Base-by-base conservation (phyloP, 2,113 vertebrate species). In the Oreochromis niloticus region DNA sequence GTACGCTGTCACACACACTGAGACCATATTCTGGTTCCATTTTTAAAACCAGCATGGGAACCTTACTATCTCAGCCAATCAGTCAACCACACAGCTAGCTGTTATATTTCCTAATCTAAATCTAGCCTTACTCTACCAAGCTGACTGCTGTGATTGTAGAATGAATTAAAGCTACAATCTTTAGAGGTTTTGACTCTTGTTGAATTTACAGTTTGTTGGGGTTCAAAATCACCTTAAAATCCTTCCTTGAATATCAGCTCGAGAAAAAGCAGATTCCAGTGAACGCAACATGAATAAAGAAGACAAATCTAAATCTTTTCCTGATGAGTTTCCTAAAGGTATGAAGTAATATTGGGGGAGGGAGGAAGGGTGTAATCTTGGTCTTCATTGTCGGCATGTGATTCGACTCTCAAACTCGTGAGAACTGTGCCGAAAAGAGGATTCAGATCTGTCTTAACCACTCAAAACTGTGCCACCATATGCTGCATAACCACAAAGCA, bases 401-500 rank as follows among this genome's bases (percentile, higher is more conserved):
- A 91, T 84, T 86, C 84, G 36, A 87, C 81, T 89, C 66, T 88
- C 24, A 13, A 52, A 81, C 81, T 85, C 81, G 7, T 94, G 93
- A 81, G 88, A 95, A 94, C 87, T 22, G 85, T 71, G 50, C 59
- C 16, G 39, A 81, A 89, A 75, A 86, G 86, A 79, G 81, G 61
- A 88, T 91, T 91, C 92, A 80, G 87, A 82, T 85, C 81, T 52
- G 43, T 81, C 3, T 32, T 41, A 68, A 61, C 50, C 68, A 61
- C 80, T 89, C 24, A 90, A 91, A 92, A 88, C 83, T 91, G 80
- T 89, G 85, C 85, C 90, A 46, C 82, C 66, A 43, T 90, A 85
- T 90, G 85, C 81, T 41, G 41, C 19, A 81, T 17, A 90, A 82
- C 85, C 57, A 55, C 75, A 91, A 9, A 6, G 5, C 19, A 27